Base-by-base conservation (phyloP, 2,888 invertebrate species). In the Drosophila prostipennis region DNA sequence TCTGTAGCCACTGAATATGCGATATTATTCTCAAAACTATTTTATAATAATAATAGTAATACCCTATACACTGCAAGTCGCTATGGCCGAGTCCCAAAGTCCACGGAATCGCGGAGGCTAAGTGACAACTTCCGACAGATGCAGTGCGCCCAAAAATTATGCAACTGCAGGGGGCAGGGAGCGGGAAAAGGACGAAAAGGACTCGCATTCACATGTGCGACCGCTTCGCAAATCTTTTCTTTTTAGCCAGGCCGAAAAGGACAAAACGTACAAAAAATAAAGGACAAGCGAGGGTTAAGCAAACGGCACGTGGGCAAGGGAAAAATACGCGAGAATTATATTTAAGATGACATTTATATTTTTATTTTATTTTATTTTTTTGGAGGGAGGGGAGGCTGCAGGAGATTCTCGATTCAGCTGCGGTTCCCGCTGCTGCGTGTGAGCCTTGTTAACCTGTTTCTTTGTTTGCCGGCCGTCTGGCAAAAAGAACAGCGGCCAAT, bases 271-370 rank as follows among this genome's bases (percentile, higher is more conserved):
- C 1, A 43, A 13, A 23, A 29, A 14, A 8, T 26, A 45, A 45
- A 23, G 6, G 26, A 43, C 56, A 13, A 26, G 23, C 6, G 6
- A 34, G 14, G 58, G 49, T 26, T 43, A 36, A 40, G 16, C 82
- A 77, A 72, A 69, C 84, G 70, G 52, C 77, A 79, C 68, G 80
- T 74, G 46, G 68, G 68, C 43, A 51, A 74, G 76, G 60, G 79
- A 76, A 87, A 81, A 87, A 81, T 73, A 81, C 77, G 80, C 82
- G 76, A 87, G 87, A 87, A 83, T 83, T 83, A 88, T 88, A 85
- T 85, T 84, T 88, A 88, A 85, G 88, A 83, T 80, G 84, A 86
- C 84, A 85, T 85, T 88, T 86, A 77, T 79, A 80, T 79, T 74
- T 63, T 16, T 79, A 79, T 78, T 76, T 63, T 11, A 8, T 11